A percentile compares a stretch with the other conserved stretches of the same genome.
phyloP scores from a whole-genome alignment of 1,140 invertebrate genomes.

The Caenorhabditis remanei region DNA sequence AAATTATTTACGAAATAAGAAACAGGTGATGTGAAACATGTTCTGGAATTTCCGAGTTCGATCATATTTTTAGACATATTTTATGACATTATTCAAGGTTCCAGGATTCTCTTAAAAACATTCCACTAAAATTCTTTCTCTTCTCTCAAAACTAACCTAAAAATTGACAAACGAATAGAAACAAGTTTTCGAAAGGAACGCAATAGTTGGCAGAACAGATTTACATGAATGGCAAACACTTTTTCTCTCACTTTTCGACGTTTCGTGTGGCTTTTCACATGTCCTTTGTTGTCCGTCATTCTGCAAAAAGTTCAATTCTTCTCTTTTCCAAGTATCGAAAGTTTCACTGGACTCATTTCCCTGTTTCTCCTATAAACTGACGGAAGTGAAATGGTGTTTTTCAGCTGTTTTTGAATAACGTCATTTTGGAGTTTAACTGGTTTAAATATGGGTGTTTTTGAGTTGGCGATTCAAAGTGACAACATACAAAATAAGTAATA shows the following conservation, averaged over 20 bases:
- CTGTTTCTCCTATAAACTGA: not conserved
- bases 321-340: not conserved
- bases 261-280: not conserved
- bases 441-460: not conserved
- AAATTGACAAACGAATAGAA: not conserved
- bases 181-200: not conserved
- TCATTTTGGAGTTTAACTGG: not conserved
- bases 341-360: not conserved
- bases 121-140: no score
- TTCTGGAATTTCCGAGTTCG: no score
- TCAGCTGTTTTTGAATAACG: not conserved
- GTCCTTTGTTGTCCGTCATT: not conserved
- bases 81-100: no score
- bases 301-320: not conserved
- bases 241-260: not conserved
- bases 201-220: constrained; percentile 10
- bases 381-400: not conserved
- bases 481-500: not conserved
- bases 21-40: no score
- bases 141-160: no score
- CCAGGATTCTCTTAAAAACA: no score
- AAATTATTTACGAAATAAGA: not conserved
- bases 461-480: not conserved
- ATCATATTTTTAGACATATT: no score
- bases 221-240: constrained; percentile 3